Evolutionary conservation across 2,888 invertebrate species (phyloP).

Genomic region (Ophioninae sp.): DNA sequence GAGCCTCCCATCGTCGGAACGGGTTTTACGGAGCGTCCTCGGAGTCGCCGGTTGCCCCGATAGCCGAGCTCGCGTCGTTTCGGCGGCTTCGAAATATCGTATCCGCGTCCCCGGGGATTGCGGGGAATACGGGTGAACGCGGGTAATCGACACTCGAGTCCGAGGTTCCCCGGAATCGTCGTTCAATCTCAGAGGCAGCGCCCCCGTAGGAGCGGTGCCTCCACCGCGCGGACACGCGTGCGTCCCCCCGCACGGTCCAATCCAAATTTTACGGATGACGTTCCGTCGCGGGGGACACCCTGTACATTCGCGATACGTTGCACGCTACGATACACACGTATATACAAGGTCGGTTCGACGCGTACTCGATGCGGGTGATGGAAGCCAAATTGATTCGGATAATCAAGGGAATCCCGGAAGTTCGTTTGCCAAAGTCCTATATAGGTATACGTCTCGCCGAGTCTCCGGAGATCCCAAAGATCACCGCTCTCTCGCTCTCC

Average conservation of each 20-base stretch:
- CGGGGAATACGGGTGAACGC: not conserved
- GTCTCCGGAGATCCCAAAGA: conserved; percentile 38
- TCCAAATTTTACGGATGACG: too few species aligned
- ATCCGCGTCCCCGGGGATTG: conserved; percentile 5
- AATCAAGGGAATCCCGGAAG: conserved; percentile 51
- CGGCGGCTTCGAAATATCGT: not conserved
- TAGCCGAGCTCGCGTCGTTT: not conserved
- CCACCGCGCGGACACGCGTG: too few species aligned
- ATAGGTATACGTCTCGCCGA: not conserved
- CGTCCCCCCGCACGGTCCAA: too few species aligned
- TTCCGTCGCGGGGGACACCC: too few species aligned
- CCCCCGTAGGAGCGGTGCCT: too few species aligned
- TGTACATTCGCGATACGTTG: not conserved
- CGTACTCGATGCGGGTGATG: conserved; percentile 41
- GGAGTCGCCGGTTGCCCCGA: not conserved
- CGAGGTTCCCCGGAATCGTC: too few species aligned
- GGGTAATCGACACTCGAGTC: conserved; percentile 32
- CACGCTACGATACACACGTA: conserved; percentile 13
- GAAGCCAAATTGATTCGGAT: conserved; percentile 59
- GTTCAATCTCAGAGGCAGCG: too few species aligned
- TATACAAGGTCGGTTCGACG: conserved; percentile 31
- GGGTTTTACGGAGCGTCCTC: not conserved
- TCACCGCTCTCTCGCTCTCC: not conserved
- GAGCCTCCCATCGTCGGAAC: not conserved
- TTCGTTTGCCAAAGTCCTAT: conserved; percentile 16